Conservation (phyloP, 1,140 invertebrate species). For the Drosophila chauvacae region DNA sequence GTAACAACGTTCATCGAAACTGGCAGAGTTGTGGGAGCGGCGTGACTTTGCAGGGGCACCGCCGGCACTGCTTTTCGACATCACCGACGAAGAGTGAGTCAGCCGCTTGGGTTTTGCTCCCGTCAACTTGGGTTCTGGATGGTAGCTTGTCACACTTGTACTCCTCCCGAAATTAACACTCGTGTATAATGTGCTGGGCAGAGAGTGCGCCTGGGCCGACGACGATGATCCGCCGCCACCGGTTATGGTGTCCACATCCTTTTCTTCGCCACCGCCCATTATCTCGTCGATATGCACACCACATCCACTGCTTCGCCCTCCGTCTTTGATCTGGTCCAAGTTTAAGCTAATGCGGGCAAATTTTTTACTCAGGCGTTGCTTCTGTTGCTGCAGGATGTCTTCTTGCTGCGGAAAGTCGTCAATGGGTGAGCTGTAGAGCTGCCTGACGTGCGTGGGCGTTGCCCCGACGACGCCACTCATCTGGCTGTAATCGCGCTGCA, state of each 20-base stretch:
- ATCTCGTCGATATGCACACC: constrained; percentile 46
- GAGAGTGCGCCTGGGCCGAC: constrained; percentile 57
- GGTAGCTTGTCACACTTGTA: constrained; percentile 59
- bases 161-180: constrained; percentile 58
- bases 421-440: constrained; percentile 75
- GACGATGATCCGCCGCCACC: neutral
- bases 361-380: constrained; percentile 66
- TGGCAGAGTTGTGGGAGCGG: constrained; percentile 59
- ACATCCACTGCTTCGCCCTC: constrained; percentile 31
- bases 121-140: constrained; percentile 66
- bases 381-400: constrained; percentile 63
- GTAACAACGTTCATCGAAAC: constrained; percentile 77
- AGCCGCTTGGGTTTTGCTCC: constrained; percentile 79
- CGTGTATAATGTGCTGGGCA: constrained; percentile 66
- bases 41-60: constrained; percentile 70
- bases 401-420: constrained; percentile 66
- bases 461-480: constrained; percentile 51
- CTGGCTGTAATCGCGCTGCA: constrained; percentile 77
- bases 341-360: constrained; percentile 77
- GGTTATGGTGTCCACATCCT: constrained; percentile 17
- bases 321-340: constrained; percentile 77
- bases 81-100: constrained; percentile 68
- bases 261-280: constrained; percentile 22
- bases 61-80: constrained; percentile 63
- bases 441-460: constrained; percentile 47